A percentile compares a stretch with the other conserved stretches of the same genome.
Evolutionary conservation across 2,113 vertebrate genomes (phyloP).

Genomic region (Phrynosoma platyrhinos): DNA sequence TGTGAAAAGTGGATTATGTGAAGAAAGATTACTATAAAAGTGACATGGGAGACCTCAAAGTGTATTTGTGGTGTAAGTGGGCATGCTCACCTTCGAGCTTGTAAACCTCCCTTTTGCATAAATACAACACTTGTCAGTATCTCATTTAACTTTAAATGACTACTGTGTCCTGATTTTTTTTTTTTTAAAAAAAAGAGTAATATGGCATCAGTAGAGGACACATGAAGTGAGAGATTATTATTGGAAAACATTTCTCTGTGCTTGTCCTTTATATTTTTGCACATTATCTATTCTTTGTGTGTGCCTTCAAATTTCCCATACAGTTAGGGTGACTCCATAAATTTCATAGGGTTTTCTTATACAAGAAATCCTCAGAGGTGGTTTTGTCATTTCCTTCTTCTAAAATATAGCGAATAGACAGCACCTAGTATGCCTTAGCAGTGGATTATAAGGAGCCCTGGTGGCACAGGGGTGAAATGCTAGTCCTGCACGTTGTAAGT

Average conservation of each 20-base stretch:
- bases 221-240: not conserved
- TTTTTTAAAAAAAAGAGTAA: not conserved
- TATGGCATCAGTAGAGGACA: not conserved
- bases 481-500: no score
- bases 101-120: slow-evolving; percentile 21
- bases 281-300: slow-evolving; percentile 13
- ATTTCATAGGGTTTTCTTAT: no score
- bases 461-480: no score
- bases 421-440: no score
- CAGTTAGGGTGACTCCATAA: no score
- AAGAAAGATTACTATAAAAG: slow-evolving; percentile 16
- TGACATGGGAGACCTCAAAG: slow-evolving; percentile 2
- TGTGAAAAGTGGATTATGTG: slow-evolving; percentile 28
- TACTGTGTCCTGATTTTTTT: not conserved
- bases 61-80: not conserved
- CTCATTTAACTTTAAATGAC: slow-evolving; percentile 31
- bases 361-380: no score
- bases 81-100: not conserved
- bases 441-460: no score
- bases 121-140: not conserved
- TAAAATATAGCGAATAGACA: no score
- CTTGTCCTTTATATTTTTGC: not conserved
- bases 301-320: not conserved
- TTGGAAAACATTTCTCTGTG: not conserved
- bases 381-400: no score